Conservation (phyloP, 64 coral and sea anemone genomes). For the Exaiptasia diaphana region DNA sequence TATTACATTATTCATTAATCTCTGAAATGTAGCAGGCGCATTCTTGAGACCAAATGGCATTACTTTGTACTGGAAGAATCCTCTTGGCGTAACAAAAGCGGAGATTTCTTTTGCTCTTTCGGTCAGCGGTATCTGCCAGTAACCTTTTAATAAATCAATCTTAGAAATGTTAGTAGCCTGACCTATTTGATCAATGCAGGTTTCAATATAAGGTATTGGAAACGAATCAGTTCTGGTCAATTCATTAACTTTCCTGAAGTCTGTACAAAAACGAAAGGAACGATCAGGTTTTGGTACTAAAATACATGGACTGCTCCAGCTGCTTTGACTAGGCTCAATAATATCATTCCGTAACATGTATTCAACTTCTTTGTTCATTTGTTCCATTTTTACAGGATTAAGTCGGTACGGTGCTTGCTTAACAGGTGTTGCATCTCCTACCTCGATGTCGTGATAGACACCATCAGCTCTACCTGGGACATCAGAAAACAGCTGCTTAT, state of each 20-base stretch:
- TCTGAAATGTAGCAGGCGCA: not conserved
- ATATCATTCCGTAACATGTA: conserved; percentile 26
- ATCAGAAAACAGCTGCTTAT: conserved; percentile 32
- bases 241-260: not conserved
- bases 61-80: conserved; percentile 13
- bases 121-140: conserved; percentile 37
- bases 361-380: not conserved
- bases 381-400: not conserved
- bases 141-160: conserved; percentile 20
- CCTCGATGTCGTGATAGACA: conserved; percentile 30
- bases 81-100: not conserved
- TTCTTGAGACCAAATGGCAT: conserved; percentile 21
- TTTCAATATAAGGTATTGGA: conserved; percentile 34
- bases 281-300: conserved; percentile 25
- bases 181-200: not conserved
- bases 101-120: not conserved
- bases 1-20: conserved; percentile 11
- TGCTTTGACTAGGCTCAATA: not conserved
- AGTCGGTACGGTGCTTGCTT: not conserved
- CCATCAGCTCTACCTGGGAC: not conserved
- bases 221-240: conserved; percentile 32
- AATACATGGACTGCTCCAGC: conserved; percentile 12
- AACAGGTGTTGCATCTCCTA: conserved; percentile 22
- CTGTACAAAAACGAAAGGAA: not conserved
- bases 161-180: conserved; percentile 3